Base-by-base conservation (phyloP, 2,113 vertebrate genomes). In the Gambusia affinis region DNA sequence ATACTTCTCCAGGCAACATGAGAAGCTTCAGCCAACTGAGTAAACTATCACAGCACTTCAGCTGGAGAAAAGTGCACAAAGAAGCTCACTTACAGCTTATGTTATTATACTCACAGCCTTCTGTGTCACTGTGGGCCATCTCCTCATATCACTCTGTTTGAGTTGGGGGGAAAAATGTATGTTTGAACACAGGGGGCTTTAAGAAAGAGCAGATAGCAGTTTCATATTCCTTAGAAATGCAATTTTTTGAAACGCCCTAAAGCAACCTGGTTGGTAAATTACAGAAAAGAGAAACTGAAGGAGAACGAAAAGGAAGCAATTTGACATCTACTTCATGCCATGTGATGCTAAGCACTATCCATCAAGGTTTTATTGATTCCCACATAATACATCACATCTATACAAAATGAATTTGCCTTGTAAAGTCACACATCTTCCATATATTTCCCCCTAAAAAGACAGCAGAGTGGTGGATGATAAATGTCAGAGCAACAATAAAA, bases 311-410 rank as follows among this genome's bases (percentile, higher is more conserved):
- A 68, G 42, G 27, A 67, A 39, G 31, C 3, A 44, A 31, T 64
- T 35, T 85, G 47, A 61, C 61, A 80, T 62, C 54, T 54, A 17
- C 27, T 65, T 42, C 74, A 31, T 72, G 35, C 11, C 37, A n/a
- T 62, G 73, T 61, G 70, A 82, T 74, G 70, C 77, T 72, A 70
- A 68, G 33, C 31, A 54, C 76, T 82, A 83, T 82, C 73, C 64
- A 81, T 91, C 79, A 85, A 82, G 33, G 54, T 70, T 70, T 62
- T 79, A 85, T 79, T 86, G 75, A 89, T 83, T 62, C 22, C 62
- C 35, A 67, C 70, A 83, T 35, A 75, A 83, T 24, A 66, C 27
- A 85, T n/a, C 39, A 80, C 8, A 67, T 78, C 60, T 61, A 62
- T 73, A 63, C 61, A 72, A 82, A 84, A 81, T 83, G 6, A 71